Conservation (phyloP, 2,888 invertebrate genomes). For the Pseudolycoriella hygida region DNA sequence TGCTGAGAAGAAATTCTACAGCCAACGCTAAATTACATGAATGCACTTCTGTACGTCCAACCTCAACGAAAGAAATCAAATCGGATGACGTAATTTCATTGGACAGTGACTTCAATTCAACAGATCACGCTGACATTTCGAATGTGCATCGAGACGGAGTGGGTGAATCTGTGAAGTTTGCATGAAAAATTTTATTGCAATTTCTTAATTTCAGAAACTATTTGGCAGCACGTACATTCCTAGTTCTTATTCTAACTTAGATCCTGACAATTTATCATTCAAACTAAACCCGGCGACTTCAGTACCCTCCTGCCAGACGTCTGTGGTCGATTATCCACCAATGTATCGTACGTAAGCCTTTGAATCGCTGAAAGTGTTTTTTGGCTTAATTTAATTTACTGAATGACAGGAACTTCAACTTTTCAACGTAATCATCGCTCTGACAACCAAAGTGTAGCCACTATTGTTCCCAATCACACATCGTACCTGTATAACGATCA, state of each 20-base stretch:
- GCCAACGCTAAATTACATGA: background rate
- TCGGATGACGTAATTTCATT: background rate
- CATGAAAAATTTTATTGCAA: background rate
- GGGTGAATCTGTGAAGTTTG: background rate
- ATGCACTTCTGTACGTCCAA: background rate
- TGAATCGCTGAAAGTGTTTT: too few species aligned
- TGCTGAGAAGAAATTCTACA: slow-evolving; percentile 1
- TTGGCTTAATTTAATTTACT: too few species aligned
- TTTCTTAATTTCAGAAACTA: slow-evolving; percentile 1
- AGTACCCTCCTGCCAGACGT: background rate
- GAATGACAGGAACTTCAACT: too few species aligned
- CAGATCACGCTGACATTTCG: background rate
- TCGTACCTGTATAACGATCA: too few species aligned
- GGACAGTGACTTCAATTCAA: background rate
- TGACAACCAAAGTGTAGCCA: too few species aligned
- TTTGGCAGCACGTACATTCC: slow-evolving; percentile 3
- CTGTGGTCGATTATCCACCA: too few species aligned
- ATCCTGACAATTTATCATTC: slow-evolving; percentile 5
- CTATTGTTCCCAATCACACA: too few species aligned
- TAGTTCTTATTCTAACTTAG: slow-evolving; percentile 5
- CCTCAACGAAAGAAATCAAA: background rate
- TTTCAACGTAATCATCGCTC: too few species aligned
- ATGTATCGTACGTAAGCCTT: too few species aligned
- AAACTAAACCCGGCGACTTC: slow-evolving; percentile 1
- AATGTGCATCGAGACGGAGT: background rate